Evolutionary conservation across 2,797 vertebrate species (phyloP).

Genomic region (Pterois miles): DNA sequence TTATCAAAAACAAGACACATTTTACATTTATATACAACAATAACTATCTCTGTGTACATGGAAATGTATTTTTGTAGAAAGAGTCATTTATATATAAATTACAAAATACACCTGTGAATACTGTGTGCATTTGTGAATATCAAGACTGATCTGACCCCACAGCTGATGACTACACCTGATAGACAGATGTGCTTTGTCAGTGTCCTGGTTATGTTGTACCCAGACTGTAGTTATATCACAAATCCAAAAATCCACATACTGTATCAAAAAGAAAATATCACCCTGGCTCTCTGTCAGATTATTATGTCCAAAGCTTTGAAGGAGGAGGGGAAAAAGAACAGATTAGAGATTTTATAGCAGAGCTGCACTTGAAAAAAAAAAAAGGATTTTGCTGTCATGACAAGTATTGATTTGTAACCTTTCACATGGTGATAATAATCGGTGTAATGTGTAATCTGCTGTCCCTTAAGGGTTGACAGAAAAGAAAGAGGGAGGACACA

Average conservation of each 20-base stretch:
- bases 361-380: slow-evolving; percentile 54
- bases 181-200: slow-evolving; percentile 46
- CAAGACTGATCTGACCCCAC: no score
- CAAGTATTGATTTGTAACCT: slow-evolving; percentile 77
- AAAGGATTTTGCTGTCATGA: slow-evolving; percentile 59
- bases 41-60: no score
- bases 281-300: slow-evolving; percentile 49
- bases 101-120: no score
- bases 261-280: slow-evolving; percentile 28
- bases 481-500: slow-evolving; percentile 7
- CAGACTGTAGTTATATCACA: slow-evolving; percentile 56
- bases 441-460: slow-evolving; percentile 47
- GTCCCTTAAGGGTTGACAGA: slow-evolving; percentile 38
- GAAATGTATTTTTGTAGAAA: no score
- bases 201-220: slow-evolving; percentile 36
- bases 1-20: no score
- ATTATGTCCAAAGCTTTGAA: slow-evolving; percentile 51
- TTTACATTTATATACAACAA: no score
- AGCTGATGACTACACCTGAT: slow-evolving; percentile 30
- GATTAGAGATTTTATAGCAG: slow-evolving; percentile 67
- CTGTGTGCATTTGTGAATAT: no score
- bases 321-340: slow-evolving; percentile 30
- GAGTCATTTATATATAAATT: no score
- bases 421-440: slow-evolving; percentile 65
- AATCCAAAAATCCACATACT: slow-evolving; percentile 56